Percentiles rank a stretch among this genome's conserved stretches.
phyloP scores from a whole-genome alignment of 2,797 vertebrate genomes.

The Taenioides sp. region DNA sequence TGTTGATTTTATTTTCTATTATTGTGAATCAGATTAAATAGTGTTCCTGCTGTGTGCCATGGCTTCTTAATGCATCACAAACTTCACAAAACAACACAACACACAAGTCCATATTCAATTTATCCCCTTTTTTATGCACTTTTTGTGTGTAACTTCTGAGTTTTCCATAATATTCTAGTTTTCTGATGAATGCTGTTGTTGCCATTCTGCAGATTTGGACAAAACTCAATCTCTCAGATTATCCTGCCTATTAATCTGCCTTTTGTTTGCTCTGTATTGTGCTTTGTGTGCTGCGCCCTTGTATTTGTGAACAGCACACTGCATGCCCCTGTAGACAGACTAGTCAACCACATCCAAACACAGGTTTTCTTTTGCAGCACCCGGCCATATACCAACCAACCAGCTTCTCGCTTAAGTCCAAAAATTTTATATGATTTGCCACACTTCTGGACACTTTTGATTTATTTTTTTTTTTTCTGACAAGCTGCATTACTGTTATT shows the following conservation, averaged over 20 bases:
- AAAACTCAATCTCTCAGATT: conserved; percentile 59
- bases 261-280: conserved; percentile 64
- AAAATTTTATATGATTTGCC: conserved; percentile 22
- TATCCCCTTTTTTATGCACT: neutral
- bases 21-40: no score
- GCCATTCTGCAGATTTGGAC: conserved; percentile 25
- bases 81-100: no score
- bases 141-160: neutral
- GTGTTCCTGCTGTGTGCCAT: no score
- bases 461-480: neutral
- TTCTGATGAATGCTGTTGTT: conserved; percentile 22
- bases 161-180: conserved; percentile 4
- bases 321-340: conserved; percentile 37
- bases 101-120: no score
- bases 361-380: conserved; percentile 42
- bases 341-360: conserved; percentile 43
- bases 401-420: conserved; percentile 39
- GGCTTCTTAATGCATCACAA: no score
- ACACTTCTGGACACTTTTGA: conserved; percentile 27
- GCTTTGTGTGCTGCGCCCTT: conserved; percentile 36
- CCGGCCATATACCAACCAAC: conserved; percentile 31
- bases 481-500: no score
- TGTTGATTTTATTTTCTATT: no score
- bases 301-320: conserved; percentile 28
- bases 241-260: conserved; percentile 63